Evolutionary conservation across 2,113 vertebrate genomes (phyloP), one percentile per base, ranked within the genome.

Genomic region (Clarias macrocephalus): DNA sequence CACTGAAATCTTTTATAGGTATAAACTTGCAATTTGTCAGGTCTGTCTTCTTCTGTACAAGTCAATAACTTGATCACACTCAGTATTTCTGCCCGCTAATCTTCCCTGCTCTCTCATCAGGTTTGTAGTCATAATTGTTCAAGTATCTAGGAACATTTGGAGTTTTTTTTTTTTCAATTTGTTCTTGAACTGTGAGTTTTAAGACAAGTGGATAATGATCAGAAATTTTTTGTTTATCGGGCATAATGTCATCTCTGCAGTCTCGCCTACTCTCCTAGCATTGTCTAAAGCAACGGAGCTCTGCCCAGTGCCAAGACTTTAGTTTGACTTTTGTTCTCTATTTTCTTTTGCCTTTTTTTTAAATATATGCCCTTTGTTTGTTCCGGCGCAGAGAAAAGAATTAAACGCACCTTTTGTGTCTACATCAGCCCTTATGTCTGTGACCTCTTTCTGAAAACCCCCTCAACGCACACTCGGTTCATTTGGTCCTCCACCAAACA

Each of bases 381-480:
- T n/a, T n/a, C n/a, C n/a, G n/a, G n/a, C n/a, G n/a, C n/a, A n/a
- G n/a, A n/a, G n/a, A n/a, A n/a, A n/a, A n/a, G n/a, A n/a, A n/a
- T n/a, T n/a, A n/a, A n/a, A n/a, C n/a, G n/a, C n/a, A n/a, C n/a
- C n/a, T n/a, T n/a, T n/a, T n/a, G n/a, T n/a, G n/a, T n/a, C n/a
- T n/a, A n/a, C n/a, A n/a, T n/a, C n/a, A n/a, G n/a, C n/a, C n/a
- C n/a, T n/a, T n/a, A n/a, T n/a, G n/a, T n/a, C n/a, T n/a, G n/a
- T n/a, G n/a, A n/a, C n/a, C n/a, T n/a, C n/a, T n/a, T n/a, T n/a
- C n/a, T n/a, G n/a, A n/a, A n/a, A n/a, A n/a, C n/a, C n/a, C n/a
- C n/a, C n/a, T n/a, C n/a, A n/a, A n/a, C n/a, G 12, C 79, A 1
- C 9, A 23, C 63, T 62, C 21, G 12, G 90, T 92, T 92, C 91